Evolutionary conservation across 2,797 vertebrate species (phyloP), one percentile per base, ranked within the genome.

Genomic region (Gymnothorax reevesii): DNA sequence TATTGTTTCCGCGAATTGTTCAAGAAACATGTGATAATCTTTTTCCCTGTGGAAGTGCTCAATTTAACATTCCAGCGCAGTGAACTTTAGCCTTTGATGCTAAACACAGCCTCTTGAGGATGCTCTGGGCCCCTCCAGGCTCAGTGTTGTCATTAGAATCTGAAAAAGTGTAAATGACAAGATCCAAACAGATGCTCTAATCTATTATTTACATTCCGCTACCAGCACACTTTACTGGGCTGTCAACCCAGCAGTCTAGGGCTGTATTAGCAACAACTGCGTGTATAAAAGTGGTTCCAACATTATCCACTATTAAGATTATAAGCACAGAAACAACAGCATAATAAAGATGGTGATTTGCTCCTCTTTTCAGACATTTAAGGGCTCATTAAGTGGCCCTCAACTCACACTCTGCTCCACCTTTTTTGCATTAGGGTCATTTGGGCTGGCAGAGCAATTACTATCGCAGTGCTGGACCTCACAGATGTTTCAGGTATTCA

Each of bases 131-230:
- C 17, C 22, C 64, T 69, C 49, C 20, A 2, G 52, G 77, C 52
- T 22, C 77, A 20, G 49, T 80, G 77, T 80, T 80, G 52, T 80
- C 77, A 80, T 80, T 80, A 55, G 49, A 80, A 22, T n/a, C 22
- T 22, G 77, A 80, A 55, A 80, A 55, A n/a, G 77, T n/a, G 77
- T 89, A 85, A 89, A 88, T 87, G 89, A 89, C 86, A 86, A 88
- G 87, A 90, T 88, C 69, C 87, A 54, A 87, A 87, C 91, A 92
- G 90, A 90, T 92, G 90, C 89, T 83, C 87, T 90, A 88, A 90
- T 92, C 90, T 89, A 91, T 91, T 90, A 92, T 92, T 92, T 91
- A 92, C 88, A 82, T 84, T 42, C 86, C 82, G 89, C 87, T 88
- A 85, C 87, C 85, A 84, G 87, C 84, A 84, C 89, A 86, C 90